A percentile compares a stretch with the other conserved stretches of the same genome.
Conservation (phyloP, 2,113 vertebrate species). For the Otocyon megalotis region DNA sequence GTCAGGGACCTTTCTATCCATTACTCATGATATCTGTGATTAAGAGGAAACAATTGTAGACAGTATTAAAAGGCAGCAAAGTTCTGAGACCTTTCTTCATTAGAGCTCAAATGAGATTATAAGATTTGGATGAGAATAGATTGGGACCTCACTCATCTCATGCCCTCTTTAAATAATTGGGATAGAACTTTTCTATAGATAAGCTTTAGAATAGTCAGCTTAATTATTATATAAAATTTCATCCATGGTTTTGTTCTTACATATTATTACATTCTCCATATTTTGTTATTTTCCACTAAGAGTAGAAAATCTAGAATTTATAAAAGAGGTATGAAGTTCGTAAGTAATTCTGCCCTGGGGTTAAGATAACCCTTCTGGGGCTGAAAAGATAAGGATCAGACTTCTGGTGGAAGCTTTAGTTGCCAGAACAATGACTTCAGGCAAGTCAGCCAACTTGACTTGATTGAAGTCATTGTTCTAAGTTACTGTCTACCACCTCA, state of each 20-base stretch:
- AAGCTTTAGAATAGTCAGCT: background rate
- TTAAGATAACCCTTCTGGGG: background rate
- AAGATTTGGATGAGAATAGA: background rate
- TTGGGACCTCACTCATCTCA: background rate
- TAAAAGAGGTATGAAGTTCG: background rate
- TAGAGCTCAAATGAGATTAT: background rate
- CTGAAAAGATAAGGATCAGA: background rate
- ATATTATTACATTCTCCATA: background rate
- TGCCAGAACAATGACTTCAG: background rate
- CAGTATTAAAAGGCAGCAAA: conserved; percentile 2
- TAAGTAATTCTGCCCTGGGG: background rate
- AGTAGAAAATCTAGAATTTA: conserved; percentile 11
- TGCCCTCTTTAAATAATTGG: background rate
- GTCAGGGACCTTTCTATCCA: background rate
- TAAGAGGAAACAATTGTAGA: background rate
- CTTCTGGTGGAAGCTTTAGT: background rate
- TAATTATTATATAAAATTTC: conserved; percentile 13
- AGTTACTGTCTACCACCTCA: background rate
- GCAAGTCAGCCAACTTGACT: background rate
- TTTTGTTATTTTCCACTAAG: background rate
- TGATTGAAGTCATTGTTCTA: background rate
- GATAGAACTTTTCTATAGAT: conserved; percentile 4
- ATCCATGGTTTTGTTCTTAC: background rate
- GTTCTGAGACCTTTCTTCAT: background rate
- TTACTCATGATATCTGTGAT: background rate